These are phyloP conservation scores for Callyntrura guangdongensis DNA, from an alignment of 2,888 invertebrate species.

Conservation along the genomic window DNA sequence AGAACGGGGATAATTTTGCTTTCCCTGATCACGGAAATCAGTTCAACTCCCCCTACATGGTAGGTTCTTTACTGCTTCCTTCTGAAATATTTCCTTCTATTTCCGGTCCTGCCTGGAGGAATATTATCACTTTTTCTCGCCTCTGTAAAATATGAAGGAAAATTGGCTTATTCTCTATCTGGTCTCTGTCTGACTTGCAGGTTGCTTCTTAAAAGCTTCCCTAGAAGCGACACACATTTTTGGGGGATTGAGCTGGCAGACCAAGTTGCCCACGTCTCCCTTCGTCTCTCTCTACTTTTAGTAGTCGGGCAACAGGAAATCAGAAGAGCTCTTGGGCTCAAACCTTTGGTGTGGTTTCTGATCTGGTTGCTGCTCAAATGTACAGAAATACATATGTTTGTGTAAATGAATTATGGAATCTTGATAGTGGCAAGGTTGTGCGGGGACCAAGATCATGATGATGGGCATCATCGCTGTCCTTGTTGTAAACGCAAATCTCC, in stretches of 20 bases:
- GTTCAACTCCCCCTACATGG: too few relatives aligned
- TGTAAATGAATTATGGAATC: constrained; percentile 49
- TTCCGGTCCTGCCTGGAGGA: constrained; percentile 23
- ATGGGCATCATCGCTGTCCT: background rate
- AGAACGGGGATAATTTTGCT: too few relatives aligned
- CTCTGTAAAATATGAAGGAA: constrained; percentile 17
- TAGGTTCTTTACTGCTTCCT: too few relatives aligned
- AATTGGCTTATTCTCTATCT: constrained; percentile 44
- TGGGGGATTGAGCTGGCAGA: background rate
- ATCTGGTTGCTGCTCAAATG: constrained; percentile 28
- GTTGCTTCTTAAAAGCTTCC: constrained; percentile 29
- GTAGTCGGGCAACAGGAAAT: constrained; percentile 52
- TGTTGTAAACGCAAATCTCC: too few relatives aligned
- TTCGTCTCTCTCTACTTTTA: background rate
- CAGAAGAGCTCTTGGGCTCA: background rate
- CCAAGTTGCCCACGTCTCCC: background rate
- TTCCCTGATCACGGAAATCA: too few relatives aligned
- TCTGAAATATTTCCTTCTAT: constrained; percentile 8
- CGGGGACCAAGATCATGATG: constrained; percentile 9
- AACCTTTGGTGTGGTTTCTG: constrained; percentile 53
- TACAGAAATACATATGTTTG: too few relatives aligned
- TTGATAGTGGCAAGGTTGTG: constrained; percentile 40
- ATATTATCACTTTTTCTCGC: constrained; percentile 46
- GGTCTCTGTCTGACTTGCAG: constrained; percentile 23
- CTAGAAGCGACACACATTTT: constrained; percentile 33